Percentiles rank a stretch among this genome's conserved stretches.
Evolutionary conservation across 2,888 invertebrate genomes (phyloP).

Genomic region (Theretra japonica): DNA sequence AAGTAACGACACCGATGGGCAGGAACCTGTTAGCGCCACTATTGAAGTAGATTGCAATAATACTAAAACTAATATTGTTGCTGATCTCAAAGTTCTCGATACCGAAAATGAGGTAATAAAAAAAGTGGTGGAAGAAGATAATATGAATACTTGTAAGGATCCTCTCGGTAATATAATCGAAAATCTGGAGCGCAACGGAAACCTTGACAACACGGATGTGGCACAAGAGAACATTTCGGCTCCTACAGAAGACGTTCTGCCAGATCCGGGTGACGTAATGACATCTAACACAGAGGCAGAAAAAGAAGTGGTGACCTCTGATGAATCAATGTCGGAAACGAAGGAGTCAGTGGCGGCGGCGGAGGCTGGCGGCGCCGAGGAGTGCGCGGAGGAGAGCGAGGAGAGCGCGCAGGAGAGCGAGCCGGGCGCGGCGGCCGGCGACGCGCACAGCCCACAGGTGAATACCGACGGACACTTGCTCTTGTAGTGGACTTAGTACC

Average conservation of each 20-base stretch:
- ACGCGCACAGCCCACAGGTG: constrained; percentile 67
- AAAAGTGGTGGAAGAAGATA: constrained; percentile 49
- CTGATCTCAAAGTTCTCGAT: background rate
- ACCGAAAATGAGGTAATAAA: constrained; percentile 32
- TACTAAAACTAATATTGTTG: constrained; percentile 39
- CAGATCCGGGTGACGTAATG: background rate
- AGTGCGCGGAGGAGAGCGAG: constrained; percentile 51
- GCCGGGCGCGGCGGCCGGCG: constrained; percentile 47
- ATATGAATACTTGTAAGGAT: constrained; percentile 54
- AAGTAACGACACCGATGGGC: constrained; percentile 10
- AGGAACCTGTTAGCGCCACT: background rate
- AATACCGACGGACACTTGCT: constrained; percentile 74
- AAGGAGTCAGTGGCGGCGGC: constrained; percentile 26
- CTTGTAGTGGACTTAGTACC: constrained; percentile 78
- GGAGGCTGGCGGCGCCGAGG: constrained; percentile 44
- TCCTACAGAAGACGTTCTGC: background rate
- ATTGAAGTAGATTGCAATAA: constrained; percentile 21
- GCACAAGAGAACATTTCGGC: background rate
- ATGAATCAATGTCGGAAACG: constrained; percentile 6
- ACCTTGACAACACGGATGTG: constrained; percentile 37
- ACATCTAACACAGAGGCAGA: constrained; percentile 3
- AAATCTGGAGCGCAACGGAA: constrained; percentile 60
- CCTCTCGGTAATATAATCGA: constrained; percentile 47
- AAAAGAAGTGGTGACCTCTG: background rate
- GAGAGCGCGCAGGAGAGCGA: constrained; percentile 53